These are phyloP conservation scores for Digitonthophagus gazella DNA, from an alignment of 2,888 invertebrate genomes.

Conservation along the genomic window DNA sequence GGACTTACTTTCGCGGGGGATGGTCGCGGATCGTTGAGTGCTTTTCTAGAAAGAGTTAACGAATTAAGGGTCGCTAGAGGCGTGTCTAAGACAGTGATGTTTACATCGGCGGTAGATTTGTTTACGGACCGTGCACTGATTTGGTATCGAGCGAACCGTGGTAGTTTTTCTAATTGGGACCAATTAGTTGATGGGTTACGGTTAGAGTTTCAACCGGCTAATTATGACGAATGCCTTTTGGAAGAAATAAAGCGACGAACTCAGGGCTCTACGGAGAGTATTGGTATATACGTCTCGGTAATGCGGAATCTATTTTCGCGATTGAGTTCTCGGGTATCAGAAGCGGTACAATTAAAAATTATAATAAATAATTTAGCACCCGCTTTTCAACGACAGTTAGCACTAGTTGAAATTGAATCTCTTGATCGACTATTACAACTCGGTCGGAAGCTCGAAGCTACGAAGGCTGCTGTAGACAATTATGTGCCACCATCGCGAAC, in stretches of 20 bases:
- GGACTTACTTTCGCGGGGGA: conserved; percentile 16
- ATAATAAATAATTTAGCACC: conserved; percentile 8
- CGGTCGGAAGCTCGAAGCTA: conserved; percentile 23
- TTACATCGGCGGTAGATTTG: conserved; percentile 23
- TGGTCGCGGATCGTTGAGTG: conserved; percentile 7
- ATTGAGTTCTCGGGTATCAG: neutral
- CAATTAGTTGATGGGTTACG: conserved; percentile 20
- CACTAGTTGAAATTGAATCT: conserved; percentile 1
- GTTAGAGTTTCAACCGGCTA: conserved; percentile 28
- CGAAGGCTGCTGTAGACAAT: conserved; percentile 17
- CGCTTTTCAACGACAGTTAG: conserved; percentile 16
- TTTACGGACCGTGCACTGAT: conserved; percentile 23
- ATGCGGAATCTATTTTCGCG: conserved; percentile 21
- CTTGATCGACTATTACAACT: conserved; percentile 20
- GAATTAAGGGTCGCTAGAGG: conserved; percentile 19
- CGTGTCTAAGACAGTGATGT: conserved; percentile 5
- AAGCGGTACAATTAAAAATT: conserved; percentile 11
- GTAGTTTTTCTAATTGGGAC: conserved; percentile 21
- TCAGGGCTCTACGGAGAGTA: conserved; percentile 35
- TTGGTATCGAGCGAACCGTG: conserved; percentile 26
- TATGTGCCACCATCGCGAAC: conserved; percentile 8
- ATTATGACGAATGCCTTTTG: conserved; percentile 34
- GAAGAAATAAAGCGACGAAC: conserved; percentile 34
- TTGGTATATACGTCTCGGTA: conserved; percentile 25
- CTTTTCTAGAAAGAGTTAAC: conserved; percentile 18